phyloP scores from a whole-genome alignment of 1,140 invertebrate species.

The Heliconius hermathena region DNA sequence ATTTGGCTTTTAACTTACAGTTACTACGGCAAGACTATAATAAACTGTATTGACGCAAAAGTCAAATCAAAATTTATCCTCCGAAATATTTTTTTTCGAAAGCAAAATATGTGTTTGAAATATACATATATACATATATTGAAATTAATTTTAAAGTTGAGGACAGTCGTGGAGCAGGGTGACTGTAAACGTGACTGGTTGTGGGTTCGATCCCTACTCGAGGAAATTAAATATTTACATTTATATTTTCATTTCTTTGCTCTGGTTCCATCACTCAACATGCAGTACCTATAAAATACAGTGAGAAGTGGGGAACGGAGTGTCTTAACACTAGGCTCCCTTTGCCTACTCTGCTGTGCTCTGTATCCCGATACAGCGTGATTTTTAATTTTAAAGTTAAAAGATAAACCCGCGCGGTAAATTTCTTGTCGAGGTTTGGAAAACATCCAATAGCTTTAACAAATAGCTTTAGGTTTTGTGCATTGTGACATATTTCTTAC shows the following conservation, averaged over 20 bases:
- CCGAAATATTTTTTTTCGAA: background rate
- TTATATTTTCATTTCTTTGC: no score
- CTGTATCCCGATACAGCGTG: no score
- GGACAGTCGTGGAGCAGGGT: no score
- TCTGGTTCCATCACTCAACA: no score
- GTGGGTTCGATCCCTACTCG: no score
- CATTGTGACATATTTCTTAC: conserved; percentile 25
- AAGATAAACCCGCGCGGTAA: background rate
- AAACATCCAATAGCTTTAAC: conserved; percentile 18
- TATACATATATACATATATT: background rate
- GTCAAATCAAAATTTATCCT: background rate
- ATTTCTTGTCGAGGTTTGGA: conserved; percentile 7
- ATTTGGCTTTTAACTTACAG: background rate
- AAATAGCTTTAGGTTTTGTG: conserved; percentile 24
- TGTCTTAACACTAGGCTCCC: no score
- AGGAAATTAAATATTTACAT: no score
- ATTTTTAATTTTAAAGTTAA: background rate
- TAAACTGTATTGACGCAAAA: background rate
- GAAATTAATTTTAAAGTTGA: background rate
- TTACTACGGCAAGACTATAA: background rate
- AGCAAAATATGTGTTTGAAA: background rate
- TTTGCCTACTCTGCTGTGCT: no score
- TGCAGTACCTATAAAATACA: no score
- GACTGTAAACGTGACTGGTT: no score
- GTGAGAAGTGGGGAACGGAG: no score